Conservation (phyloP, 2,113 vertebrate species). For the Ardeotis arabs region DNA sequence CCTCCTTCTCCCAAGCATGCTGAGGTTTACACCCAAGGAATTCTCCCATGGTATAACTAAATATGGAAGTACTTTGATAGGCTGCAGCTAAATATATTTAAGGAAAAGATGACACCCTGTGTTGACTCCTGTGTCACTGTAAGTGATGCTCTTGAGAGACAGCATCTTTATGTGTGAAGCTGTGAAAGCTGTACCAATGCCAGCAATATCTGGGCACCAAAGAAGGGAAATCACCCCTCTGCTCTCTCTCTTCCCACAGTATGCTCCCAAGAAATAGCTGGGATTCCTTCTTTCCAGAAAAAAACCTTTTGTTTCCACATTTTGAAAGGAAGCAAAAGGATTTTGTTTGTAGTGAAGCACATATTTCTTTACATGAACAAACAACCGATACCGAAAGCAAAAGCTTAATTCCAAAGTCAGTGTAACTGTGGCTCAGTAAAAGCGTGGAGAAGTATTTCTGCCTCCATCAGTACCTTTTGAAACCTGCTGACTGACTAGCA, state of each 20-base stretch:
- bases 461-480: not conserved
- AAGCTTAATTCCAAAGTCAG: not conserved
- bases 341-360: not conserved
- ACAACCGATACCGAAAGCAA: rapidly evolving
- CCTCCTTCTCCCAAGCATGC: not conserved
- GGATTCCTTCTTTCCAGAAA: not conserved
- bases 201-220: not conserved
- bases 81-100: not conserved
- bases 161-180: not conserved
- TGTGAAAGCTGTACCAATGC: not conserved
- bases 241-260: not conserved
- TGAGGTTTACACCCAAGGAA: not conserved
- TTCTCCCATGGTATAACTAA: not conserved
- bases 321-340: not conserved
- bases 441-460: not conserved
- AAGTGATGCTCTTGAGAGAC: not conserved
- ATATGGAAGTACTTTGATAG: not conserved
- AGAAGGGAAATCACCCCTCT: not conserved
- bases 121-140: not conserved
- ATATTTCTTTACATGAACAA: not conserved
- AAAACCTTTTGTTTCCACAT: not conserved
- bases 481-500: not conserved
- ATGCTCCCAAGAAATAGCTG: not conserved
- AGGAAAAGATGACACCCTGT: not conserved
- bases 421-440: not conserved